Base-by-base conservation (phyloP, 2,888 invertebrate genomes). In the Stictocephala bisonia region DNA sequence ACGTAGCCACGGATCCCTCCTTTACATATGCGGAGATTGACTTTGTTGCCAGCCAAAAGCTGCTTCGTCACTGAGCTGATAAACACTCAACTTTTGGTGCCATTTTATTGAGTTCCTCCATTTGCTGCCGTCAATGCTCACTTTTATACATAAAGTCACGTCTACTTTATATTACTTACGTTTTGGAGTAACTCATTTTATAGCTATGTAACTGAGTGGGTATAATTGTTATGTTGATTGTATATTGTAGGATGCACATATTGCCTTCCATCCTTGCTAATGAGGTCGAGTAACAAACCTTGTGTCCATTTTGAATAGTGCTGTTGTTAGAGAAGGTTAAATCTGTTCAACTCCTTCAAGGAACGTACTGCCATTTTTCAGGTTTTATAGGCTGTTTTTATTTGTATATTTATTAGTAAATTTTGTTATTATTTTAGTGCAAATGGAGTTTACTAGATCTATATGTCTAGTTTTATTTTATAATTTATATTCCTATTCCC, bases 11-110 rank as follows among this genome's bases (percentile, higher is more conserved):
- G 77, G 80, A 81, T 73, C 81, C 79, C 72, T 50, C 80, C 64
- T 89, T 91, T 80, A 87, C 88, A 44, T 94, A 94, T 84, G 93
- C 93, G 76, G 90, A 93, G 85, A 93, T 94, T 75, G 93, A 93
- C 86, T 94, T 93, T 64, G 44, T 27, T 2, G 40, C 64, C 3
- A 64, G 64, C 18, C 64, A 64, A 18, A 64, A 44, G 26, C 44
- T 64, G 3, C 64, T 64, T 13, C 24, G 64, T 13, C 64, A 64
- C 40, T 64, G 18, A 44, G 27, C 60, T 44, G 35, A 26, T 15
- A 44, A 15, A 44, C 44, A n/a, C 44, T 6, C 15, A 44, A 4
- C 9, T 7, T 15, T 44, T 64, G 64, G 64, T 64, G 64, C 64
- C 64, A 64, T 64, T 64, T 64, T 44, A 27, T 64, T 64, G 40